Evolutionary conservation across 1,140 invertebrate genomes (phyloP).

Genomic region (Caenorhabditis remanei): DNA sequence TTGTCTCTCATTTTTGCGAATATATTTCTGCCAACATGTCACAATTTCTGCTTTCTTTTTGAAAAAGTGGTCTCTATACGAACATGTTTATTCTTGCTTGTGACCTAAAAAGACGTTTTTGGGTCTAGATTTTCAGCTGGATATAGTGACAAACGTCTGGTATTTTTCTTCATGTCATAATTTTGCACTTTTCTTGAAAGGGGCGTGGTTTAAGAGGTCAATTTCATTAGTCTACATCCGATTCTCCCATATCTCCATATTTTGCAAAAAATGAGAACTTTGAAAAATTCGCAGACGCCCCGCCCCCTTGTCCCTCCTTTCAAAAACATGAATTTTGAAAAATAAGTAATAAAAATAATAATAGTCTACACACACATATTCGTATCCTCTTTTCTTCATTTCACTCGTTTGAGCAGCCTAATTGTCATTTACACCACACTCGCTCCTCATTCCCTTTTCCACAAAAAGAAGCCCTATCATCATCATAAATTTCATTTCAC

Average conservation of each 20-base stretch:
- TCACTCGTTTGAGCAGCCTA: neutral
- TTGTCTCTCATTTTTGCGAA: no score
- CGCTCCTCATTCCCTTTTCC: neutral
- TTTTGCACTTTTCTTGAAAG: no score
- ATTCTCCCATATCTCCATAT: neutral
- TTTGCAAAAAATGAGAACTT: neutral
- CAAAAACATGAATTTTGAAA: constrained; percentile 37
- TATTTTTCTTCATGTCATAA: no score
- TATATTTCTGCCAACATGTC: no score
- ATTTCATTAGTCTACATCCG: no score
- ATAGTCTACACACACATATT: neutral
- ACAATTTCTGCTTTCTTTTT: no score
- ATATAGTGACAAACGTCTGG: no score
- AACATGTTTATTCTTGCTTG: no score
- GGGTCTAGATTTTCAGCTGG: no score
- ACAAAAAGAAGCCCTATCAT: constrained; percentile 43
- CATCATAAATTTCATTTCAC: constrained; percentile 43
- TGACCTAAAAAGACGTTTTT: no score
- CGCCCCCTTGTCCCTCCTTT: neutral
- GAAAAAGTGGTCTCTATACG: no score
- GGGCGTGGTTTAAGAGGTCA: no score
- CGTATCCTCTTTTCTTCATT: neutral
- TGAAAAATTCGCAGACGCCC: neutral
- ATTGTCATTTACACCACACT: constrained; percentile 41
- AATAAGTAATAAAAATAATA: constrained; percentile 49